Conservation (phyloP, 2,888 invertebrate species). For the Osmoderma eremita region DNA sequence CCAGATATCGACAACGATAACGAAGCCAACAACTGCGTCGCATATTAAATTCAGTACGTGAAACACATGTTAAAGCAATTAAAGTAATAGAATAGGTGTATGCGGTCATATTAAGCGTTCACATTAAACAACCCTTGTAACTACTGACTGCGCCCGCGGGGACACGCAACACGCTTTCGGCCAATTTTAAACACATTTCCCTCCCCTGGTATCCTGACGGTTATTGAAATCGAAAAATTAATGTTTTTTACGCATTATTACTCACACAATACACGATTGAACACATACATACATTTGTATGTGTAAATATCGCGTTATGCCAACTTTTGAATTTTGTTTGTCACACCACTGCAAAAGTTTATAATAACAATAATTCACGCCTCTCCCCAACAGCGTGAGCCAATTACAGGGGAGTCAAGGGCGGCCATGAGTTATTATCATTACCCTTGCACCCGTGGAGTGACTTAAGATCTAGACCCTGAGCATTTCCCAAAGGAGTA, state of each 20-base stretch:
- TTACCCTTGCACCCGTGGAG: too few relatives aligned
- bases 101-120: conserved; percentile 45
- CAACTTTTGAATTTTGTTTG: too few relatives aligned
- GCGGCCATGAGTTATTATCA: too few relatives aligned
- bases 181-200: conserved; percentile 34
- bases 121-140: conserved; percentile 37
- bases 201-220: conserved; percentile 1
- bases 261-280: too few relatives aligned
- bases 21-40: conserved; percentile 53
- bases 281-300: too few relatives aligned
- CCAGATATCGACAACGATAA: conserved; percentile 4
- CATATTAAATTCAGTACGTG: conserved; percentile 57
- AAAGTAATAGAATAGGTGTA: conserved; percentile 59
- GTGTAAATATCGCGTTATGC: too few relatives aligned
- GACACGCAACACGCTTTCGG: conserved; percentile 29
- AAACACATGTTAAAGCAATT: conserved; percentile 61
- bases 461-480: too few relatives aligned
- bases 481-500: too few relatives aligned
- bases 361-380: too few relatives aligned
- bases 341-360: too few relatives aligned
- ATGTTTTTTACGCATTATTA: neutral
- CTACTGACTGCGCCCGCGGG: conserved; percentile 18
- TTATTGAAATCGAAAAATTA: conserved; percentile 5
- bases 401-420: too few relatives aligned
- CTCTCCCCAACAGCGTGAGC: too few relatives aligned